Percentiles rank a stretch among this genome's conserved stretches.
Evolutionary conservation across 2,113 vertebrate species (phyloP).

Genomic region (Nesoenas mayeri): DNA sequence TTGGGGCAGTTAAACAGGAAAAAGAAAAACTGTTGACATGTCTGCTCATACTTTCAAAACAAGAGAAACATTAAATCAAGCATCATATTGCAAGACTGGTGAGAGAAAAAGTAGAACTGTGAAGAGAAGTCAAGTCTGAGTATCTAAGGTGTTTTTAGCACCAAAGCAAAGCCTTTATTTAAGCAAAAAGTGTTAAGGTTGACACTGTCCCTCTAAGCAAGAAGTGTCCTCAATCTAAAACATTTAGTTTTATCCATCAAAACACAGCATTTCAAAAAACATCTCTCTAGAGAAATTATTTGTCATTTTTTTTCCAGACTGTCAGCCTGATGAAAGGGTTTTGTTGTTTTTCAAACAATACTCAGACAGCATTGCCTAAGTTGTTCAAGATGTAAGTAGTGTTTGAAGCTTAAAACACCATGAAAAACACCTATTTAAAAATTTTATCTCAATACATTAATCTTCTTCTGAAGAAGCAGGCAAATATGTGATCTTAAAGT

Average conservation of each 20-base stretch:
- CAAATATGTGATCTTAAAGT: background rate
- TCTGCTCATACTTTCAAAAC: background rate
- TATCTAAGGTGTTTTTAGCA: background rate
- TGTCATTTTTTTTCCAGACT: constrained; percentile 23
- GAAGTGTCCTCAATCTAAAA: constrained; percentile 42
- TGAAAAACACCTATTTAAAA: background rate
- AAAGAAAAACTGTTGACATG: background rate
- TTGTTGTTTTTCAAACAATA: constrained; percentile 25
- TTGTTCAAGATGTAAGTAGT: background rate
- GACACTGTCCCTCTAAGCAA: constrained; percentile 60
- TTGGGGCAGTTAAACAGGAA: background rate
- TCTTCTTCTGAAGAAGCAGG: background rate
- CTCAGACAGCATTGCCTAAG: constrained; percentile 31
- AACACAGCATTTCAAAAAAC: constrained; percentile 21
- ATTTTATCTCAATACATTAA: background rate
- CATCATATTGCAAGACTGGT: background rate
- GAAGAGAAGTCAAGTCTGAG: background rate
- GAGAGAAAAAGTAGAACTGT: background rate
- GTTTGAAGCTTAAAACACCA: constrained; percentile 1
- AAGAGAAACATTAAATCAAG: background rate
- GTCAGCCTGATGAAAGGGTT: constrained; percentile 49
- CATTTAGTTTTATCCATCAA: constrained; percentile 40
- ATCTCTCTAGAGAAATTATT: background rate
- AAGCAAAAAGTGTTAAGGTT: constrained; percentile 27
- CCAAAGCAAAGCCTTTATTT: background rate